Base-by-base conservation (phyloP, 1,140 invertebrate genomes). In the Tetramorium simillimum region DNA sequence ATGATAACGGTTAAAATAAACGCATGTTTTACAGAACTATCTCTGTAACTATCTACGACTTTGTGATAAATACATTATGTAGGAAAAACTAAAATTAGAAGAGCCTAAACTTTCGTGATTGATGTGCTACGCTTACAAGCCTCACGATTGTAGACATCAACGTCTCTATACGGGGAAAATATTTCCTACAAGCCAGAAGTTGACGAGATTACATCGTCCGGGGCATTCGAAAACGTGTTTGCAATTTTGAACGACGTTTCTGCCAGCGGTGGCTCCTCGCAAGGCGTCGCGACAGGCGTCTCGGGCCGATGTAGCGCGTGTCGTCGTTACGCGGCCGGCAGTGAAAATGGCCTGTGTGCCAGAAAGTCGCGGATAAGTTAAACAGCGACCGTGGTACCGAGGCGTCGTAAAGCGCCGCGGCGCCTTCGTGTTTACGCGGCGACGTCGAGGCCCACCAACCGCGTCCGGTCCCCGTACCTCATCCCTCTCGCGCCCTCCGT, bases 361-460 rank as follows among this genome's bases (percentile, higher is more conserved):
- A 92, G 93, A 92, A 92, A 93, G 91, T 93, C 87, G 90, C 90
- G 88, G 91, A 89, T 93, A 93, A 94, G 91, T 93, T 95, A 94
- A 95, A 94, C 93, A 94, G 89, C 88, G 86, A 73, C 88, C 91
- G 88, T 77, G 88, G 89, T 89, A 87, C 84, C 92, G 92, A 93
- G 91, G 93, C 92, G 90, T 95, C 94, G 93, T 95, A 94, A 95
- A 95, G 94, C 94, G 93, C 92, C 93, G 91, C 92, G 94, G 94
- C 94, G 94, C 94, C 94, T 94, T 85, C 85, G 88, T 94, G 94
- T 95, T 95, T 95, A 95, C 93, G 92, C 70, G 89, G 80, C 86
- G 91, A 93, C 91, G 90, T 86, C 92, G 91, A 87, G 91, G 93
- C 91, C 93, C 93, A 94, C 92, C 94, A 94, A 93, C 89, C 90